Evolutionary conservation across 23 tunicate genomes (phyloP), one percentile per base, ranked within the genome.

Genomic region (Corella eumyota): DNA sequence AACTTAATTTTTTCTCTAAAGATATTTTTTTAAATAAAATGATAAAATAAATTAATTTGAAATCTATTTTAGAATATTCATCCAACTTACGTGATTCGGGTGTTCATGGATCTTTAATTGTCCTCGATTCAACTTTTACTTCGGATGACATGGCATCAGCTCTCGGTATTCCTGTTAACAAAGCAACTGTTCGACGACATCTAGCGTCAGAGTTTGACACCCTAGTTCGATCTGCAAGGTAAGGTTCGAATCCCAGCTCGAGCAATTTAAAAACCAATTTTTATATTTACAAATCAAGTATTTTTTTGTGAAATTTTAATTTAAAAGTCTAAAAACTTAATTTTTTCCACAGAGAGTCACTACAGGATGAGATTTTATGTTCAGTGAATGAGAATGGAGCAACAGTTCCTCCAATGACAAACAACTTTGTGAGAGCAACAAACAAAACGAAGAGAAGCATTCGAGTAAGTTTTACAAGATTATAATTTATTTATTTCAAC

Each of bases 131-230:
- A 1, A 56, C 50, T 1, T 77, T 77, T 56, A 52, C 74, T 50
- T 61, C 85, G 2, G 95, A 86, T 33, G 95, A 77, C 38, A 67
- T 86, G 64, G 95, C 95, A 5, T 55, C 34, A 29, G 80, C 85
- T 4, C 60, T 86, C 26, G 85, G 95, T 9, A 86, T 86, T 32
- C 95, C 95, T 1, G 65, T 73, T 23, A 69, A 83, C 62, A 86
- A 86, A 66, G 69, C 95, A 6, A 72, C 83, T 32, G 68, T 86
- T 5, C 59, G 95, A 34, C 45, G 95, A 66, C 95, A 86, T 66
- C 63, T 86, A 9, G 85, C 95, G 17, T 79, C 95, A 17, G 95
- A 86, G 63, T 71, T 77, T 51, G 95, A 86, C 21, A 44, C 95
- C 36, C 46, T 86, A 29, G 85, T 86, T 3, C 65, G 50, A 34